phyloP scores from a whole-genome alignment of 2,113 vertebrate species.

The Sula dactylatra region DNA sequence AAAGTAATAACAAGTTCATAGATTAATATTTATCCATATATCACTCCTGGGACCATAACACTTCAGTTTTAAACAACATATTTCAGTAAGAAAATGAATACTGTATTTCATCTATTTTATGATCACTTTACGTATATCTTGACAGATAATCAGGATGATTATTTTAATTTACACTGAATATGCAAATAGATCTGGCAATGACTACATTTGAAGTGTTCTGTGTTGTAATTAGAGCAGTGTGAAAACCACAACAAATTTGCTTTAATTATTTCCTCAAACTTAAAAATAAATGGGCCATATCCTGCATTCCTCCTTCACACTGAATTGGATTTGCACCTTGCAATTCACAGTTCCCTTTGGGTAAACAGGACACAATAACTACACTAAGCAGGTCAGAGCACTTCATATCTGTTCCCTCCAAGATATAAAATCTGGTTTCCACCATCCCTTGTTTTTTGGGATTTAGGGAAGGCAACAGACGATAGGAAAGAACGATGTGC shows the following conservation, averaged over 20 bases:
- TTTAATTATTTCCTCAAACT: slow-evolving; percentile 16
- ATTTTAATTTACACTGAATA: slow-evolving; percentile 35
- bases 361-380: neutral
- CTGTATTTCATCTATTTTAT: neutral
- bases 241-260: neutral
- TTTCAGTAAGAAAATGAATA: neutral
- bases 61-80: neutral
- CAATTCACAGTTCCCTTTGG: neutral
- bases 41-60: neutral
- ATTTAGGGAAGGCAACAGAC: neutral
- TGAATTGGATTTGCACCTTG: neutral
- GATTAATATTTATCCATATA: neutral
- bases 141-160: neutral
- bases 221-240: neutral
- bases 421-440: neutral
- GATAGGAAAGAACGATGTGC: neutral
- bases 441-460: neutral
- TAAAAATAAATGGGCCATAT: neutral
- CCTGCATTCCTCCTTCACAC: neutral
- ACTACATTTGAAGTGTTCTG: neutral
- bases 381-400: neutral
- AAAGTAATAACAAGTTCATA: neutral
- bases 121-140: neutral
- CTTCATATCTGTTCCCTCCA: neutral
- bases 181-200: neutral